Evolutionary conservation across 2,113 vertebrate genomes (phyloP).

Genomic region (Herpetotheres cachinnans): DNA sequence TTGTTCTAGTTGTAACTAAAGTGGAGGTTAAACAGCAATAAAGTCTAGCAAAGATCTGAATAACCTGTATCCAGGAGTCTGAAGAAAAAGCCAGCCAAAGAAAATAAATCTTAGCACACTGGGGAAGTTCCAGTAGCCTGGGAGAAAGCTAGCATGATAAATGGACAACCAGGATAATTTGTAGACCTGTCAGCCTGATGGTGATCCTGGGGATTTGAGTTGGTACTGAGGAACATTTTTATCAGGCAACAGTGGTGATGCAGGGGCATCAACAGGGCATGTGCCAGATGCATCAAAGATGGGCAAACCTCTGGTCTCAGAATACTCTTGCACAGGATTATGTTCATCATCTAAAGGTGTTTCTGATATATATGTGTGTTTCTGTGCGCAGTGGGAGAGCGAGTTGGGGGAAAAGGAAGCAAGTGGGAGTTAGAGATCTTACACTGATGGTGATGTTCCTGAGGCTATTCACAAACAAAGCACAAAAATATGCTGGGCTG

Average conservation of each 20-base stretch:
- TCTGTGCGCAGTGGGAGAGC: not conserved
- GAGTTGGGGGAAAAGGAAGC: not conserved
- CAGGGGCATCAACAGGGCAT: accelerated
- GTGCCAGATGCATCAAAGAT: not conserved
- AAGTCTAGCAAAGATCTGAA: not conserved
- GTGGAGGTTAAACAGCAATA: not conserved
- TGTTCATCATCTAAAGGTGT: not conserved
- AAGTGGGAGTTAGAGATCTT: not conserved
- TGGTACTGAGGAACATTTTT: not conserved
- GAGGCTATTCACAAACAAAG: not conserved
- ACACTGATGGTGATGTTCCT: not conserved
- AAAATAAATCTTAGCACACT: slow-evolving; percentile 1
- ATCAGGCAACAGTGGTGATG: not conserved
- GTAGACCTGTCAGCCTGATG: not conserved
- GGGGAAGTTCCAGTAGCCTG: not conserved
- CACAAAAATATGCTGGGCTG: not conserved
- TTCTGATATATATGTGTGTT: not conserved
- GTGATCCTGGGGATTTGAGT: not conserved
- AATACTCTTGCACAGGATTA: not conserved
- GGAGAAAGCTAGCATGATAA: not conserved
- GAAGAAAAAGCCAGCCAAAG: not conserved
- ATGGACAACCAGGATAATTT: not conserved
- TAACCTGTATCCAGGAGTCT: not conserved
- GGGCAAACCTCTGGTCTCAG: not conserved
- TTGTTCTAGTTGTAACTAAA: not conserved